These are phyloP conservation scores for Phyllotis vaccarum DNA, from an alignment of 2,797 vertebrate species.

Conservation along the genomic window DNA sequence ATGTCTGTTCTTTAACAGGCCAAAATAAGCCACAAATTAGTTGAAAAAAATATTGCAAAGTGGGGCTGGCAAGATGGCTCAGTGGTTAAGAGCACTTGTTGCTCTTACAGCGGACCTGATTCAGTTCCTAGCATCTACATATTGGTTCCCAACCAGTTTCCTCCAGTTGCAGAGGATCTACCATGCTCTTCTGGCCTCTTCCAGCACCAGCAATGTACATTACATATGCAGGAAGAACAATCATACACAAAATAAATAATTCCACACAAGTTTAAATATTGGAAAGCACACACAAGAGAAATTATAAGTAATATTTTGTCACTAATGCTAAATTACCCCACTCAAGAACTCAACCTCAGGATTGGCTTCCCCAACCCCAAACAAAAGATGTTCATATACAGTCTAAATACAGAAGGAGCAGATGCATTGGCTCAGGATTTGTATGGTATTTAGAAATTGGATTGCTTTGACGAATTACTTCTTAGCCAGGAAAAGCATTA, in stretches of 20 bases:
- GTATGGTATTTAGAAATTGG: constrained; percentile 64
- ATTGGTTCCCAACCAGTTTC: not conserved
- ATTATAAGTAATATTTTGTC: constrained; percentile 46
- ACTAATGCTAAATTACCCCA: constrained; percentile 21
- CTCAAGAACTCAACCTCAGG: constrained; percentile 41
- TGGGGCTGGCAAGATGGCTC: not conserved
- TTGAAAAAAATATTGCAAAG: not conserved
- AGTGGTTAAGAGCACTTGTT: not conserved
- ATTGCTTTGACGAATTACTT: constrained; percentile 76
- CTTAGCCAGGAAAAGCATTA: constrained; percentile 78
- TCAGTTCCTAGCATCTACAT: not conserved
- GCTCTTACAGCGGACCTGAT: not conserved
- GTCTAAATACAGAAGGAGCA: constrained; percentile 66
- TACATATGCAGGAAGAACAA: not conserved
- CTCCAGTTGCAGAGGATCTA: not conserved
- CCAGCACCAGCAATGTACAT: not conserved
- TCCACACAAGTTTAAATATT: not conserved
- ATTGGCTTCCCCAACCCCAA: not conserved
- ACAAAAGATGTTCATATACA: constrained; percentile 41
- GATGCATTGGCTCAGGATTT: constrained; percentile 74
- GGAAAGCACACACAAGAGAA: not conserved
- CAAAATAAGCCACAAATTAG: not conserved
- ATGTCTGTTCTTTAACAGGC: constrained; percentile 17
- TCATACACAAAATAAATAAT: not conserved
- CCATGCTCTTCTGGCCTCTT: not conserved